Conservation (phyloP, 2,797 vertebrate genomes). For the Notoglanidium macrostoma region DNA sequence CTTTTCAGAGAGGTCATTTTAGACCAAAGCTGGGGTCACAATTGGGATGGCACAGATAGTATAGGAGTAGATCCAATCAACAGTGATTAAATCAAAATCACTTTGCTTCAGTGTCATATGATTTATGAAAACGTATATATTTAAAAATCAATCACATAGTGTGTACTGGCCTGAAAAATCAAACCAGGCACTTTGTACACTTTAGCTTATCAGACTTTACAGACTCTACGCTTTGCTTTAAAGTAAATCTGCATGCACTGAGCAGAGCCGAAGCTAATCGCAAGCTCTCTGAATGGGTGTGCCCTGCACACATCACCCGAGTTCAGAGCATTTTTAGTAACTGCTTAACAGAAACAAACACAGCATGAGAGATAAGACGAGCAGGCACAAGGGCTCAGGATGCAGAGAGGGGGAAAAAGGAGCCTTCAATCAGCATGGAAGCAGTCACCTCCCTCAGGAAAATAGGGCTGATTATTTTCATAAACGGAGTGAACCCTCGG, state of each 20-base stretch:
- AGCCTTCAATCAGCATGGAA: constrained; percentile 16
- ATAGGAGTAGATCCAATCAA: neutral
- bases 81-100: neutral
- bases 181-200: neutral
- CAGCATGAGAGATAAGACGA: constrained; percentile 50
- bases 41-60: neutral
- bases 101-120: constrained; percentile 4
- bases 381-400: constrained; percentile 32
- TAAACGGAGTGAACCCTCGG: constrained; percentile 1
- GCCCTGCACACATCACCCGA: constrained; percentile 42
- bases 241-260: neutral
- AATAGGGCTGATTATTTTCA: constrained; percentile 31
- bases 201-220: constrained; percentile 40
- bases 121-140: neutral
- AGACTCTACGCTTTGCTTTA: constrained; percentile 16
- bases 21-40: neutral
- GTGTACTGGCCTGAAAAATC: neutral
- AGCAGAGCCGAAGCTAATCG: constrained; percentile 50
- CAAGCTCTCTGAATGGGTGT: constrained; percentile 17
- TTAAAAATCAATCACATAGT: neutral
- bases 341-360: constrained; percentile 55
- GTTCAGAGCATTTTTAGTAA: constrained; percentile 47
- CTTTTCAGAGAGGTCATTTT: neutral
- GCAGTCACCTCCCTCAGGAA: constrained; percentile 29
- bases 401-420: neutral